These are phyloP conservation scores for Epsilonema sp. DNA, from an alignment of 2,888 invertebrate genomes.

Conservation along the genomic window DNA sequence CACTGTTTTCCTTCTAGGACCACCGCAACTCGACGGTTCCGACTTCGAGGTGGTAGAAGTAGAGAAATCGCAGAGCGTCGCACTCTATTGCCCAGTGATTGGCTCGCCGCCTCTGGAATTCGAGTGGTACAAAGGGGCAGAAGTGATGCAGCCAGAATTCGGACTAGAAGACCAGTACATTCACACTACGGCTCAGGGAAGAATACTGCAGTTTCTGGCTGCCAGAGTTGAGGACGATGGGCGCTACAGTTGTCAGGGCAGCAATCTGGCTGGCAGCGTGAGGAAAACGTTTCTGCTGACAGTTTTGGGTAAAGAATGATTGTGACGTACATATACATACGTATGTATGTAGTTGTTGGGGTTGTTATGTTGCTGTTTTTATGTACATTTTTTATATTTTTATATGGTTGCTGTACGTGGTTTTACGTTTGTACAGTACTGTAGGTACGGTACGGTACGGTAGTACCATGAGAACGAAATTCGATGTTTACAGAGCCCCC, in stretches of 20 bases:
- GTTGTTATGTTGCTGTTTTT: too few species aligned
- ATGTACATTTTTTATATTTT: too few species aligned
- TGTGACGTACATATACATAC: neutral
- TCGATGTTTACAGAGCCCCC: too few species aligned
- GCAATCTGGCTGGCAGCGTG: conserved; percentile 20
- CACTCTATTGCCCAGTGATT: conserved; percentile 15
- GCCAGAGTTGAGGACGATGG: conserved; percentile 5
- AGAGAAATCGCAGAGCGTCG: conserved; percentile 11
- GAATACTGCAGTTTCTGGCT: conserved; percentile 5
- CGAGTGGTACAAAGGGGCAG: conserved; percentile 21
- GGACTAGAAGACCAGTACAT: too few species aligned
- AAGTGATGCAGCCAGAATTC: conserved; percentile 10
- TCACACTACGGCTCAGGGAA: conserved; percentile 2
- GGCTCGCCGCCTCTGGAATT: conserved; percentile 14
- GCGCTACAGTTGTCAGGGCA: conserved; percentile 7
- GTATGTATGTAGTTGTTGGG: too few species aligned
- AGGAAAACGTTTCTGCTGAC: conserved; percentile 18
- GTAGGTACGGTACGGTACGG: too few species aligned
- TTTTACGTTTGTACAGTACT: too few species aligned
- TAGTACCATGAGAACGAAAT: too few species aligned
- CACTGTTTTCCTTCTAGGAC: conserved; percentile 9
- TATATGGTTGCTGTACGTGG: too few species aligned
- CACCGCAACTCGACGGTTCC: conserved; percentile 16
- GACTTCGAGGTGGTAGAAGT: conserved; percentile 13
- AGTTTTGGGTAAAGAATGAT: conserved; percentile 13